Conservation (phyloP, 2,797 vertebrate species). For the Emys orbicularis region DNA sequence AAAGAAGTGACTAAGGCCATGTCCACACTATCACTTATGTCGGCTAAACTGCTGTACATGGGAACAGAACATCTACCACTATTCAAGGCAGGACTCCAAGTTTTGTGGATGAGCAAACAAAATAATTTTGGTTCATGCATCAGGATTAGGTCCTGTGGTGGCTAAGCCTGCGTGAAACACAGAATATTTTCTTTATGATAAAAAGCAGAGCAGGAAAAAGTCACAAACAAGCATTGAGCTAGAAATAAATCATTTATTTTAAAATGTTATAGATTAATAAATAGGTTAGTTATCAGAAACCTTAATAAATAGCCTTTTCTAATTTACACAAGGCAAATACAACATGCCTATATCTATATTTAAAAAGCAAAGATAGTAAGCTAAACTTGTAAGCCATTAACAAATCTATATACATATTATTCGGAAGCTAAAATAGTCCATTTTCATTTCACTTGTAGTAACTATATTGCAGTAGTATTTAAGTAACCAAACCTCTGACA, state of each 20-base stretch:
- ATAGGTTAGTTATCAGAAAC: slow-evolving; percentile 83
- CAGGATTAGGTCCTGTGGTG: neutral
- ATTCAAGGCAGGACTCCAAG: neutral
- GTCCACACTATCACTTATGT: no score
- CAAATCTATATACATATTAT: slow-evolving; percentile 75
- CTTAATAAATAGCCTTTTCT: slow-evolving; percentile 84
- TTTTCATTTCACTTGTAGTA: slow-evolving; percentile 69
- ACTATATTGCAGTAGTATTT: slow-evolving; percentile 74
- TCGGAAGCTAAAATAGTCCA: slow-evolving; percentile 74
- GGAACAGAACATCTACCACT: neutral
- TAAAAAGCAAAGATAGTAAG: slow-evolving; percentile 79
- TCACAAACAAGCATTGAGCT: slow-evolving; percentile 67
- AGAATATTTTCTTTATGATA: neutral
- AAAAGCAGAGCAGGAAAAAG: neutral
- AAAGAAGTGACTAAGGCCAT: no score
- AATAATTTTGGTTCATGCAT: neutral
- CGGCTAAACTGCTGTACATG: no score
- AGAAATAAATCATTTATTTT: slow-evolving; percentile 85
- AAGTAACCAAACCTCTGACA: slow-evolving; percentile 63
- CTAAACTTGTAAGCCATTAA: slow-evolving; percentile 77
- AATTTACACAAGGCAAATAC: slow-evolving; percentile 84
- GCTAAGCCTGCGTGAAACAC: neutral
- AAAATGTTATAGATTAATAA: slow-evolving; percentile 84
- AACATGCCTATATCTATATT: slow-evolving; percentile 82
- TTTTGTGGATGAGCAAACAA: neutral